Conservation (phyloP, 2,888 invertebrate genomes). For the Hypomecis atomaria region DNA sequence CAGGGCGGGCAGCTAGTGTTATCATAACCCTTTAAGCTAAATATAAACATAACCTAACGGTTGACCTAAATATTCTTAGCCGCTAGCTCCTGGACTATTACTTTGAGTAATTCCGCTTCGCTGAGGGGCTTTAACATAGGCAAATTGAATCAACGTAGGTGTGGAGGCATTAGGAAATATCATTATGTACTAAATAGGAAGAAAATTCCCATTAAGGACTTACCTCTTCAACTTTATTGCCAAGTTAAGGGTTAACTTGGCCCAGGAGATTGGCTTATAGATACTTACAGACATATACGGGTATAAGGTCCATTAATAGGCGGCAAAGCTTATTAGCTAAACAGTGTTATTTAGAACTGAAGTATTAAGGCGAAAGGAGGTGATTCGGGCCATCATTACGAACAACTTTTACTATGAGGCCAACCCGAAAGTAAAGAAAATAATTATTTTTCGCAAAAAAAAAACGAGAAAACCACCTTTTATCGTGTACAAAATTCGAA, state of each 20-base stretch:
- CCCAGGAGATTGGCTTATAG: background rate
- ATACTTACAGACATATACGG: background rate
- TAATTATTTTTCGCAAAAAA: background rate
- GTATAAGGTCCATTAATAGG: background rate
- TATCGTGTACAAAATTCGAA: too few species aligned
- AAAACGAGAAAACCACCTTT: too few species aligned
- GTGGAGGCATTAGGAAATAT: slow-evolving; percentile 18
- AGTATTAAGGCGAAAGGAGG: too few species aligned
- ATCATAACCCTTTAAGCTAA: too few species aligned
- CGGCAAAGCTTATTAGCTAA: background rate
- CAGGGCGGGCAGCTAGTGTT: too few species aligned
- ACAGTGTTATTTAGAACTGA: too few species aligned
- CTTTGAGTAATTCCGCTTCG: slow-evolving; percentile 28
- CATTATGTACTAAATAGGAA: slow-evolving; percentile 14
- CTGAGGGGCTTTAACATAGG: slow-evolving; percentile 25
- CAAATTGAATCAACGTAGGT: slow-evolving; percentile 29
- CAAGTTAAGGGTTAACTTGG: background rate
- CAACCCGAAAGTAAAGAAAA: background rate
- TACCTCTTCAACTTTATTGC: background rate
- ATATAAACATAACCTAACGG: too few species aligned
- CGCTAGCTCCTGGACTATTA: slow-evolving; percentile 21
- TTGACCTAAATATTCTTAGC: background rate
- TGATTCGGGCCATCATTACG: too few species aligned
- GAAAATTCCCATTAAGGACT: slow-evolving; percentile 7
- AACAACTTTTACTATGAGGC: too few species aligned